A percentile compares a stretch with the other conserved stretches of the same genome.
These are phyloP conservation scores for Corythoichthys haematopterus DNA, from an alignment of 2,113 vertebrate species.

Conservation along the genomic window DNA sequence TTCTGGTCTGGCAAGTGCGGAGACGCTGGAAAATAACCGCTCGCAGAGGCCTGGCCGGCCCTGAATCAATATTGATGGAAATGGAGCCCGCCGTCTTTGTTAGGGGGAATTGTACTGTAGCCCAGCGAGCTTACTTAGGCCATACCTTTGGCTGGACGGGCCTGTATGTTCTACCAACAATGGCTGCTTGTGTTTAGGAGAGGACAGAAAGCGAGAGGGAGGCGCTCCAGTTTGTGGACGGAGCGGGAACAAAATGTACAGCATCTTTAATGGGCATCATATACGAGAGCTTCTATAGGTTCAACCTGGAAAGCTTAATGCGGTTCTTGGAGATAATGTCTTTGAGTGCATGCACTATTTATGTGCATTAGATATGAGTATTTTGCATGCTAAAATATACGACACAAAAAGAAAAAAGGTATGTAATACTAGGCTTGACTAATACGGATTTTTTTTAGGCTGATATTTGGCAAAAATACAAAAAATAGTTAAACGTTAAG, in stretches of 20 bases:
- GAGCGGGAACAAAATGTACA: slow-evolving; percentile 1
- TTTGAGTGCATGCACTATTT: slow-evolving; percentile 44
- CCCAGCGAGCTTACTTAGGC: slow-evolving; percentile 64
- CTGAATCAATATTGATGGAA: slow-evolving; percentile 67
- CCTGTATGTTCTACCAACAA: slow-evolving; percentile 54
- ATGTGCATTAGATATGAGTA: slow-evolving; percentile 62
- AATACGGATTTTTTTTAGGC: too few relatives aligned
- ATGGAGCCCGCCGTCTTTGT: slow-evolving; percentile 62
- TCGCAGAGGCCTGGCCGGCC: slow-evolving; percentile 49
- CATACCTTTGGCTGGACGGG: slow-evolving; percentile 60
- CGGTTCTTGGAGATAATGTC: slow-evolving; percentile 8
- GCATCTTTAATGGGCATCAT: slow-evolving; percentile 19
- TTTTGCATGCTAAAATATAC: slow-evolving; percentile 2
- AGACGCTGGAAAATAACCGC: slow-evolving; percentile 61
- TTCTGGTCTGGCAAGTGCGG: slow-evolving; percentile 48
- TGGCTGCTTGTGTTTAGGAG: slow-evolving; percentile 44
- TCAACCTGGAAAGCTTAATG: background rate
- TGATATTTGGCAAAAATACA: too few relatives aligned
- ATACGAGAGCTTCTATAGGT: background rate
- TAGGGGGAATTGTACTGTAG: slow-evolving; percentile 59
- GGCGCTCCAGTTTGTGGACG: slow-evolving; percentile 24
- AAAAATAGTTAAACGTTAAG: too few relatives aligned
- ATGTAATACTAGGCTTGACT: too few relatives aligned
- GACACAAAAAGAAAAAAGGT: background rate
- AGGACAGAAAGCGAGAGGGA: slow-evolving; percentile 1